phyloP scores from a whole-genome alignment of 2,888 invertebrate genomes.

The Operophtera brumata region DNA sequence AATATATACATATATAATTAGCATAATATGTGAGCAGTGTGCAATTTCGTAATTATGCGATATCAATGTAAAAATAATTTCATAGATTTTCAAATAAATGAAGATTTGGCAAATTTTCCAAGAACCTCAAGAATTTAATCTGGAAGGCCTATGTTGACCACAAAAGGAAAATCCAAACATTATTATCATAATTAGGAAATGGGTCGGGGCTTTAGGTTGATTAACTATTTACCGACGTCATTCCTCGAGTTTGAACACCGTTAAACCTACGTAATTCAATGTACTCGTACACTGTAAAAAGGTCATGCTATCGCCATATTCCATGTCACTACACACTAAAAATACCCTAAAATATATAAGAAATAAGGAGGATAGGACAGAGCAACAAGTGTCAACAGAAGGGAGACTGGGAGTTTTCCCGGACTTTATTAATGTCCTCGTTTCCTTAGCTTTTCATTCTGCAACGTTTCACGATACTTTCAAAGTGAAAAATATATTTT shows the following conservation, averaged over 20 bases:
- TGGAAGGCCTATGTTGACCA: neutral
- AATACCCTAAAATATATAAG: conserved; percentile 31
- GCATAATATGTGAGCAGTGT: no score
- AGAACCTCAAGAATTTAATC: neutral
- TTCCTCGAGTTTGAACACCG: neutral
- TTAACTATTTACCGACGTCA: neutral
- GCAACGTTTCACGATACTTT: conserved; percentile 32
- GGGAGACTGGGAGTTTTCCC: conserved; percentile 41
- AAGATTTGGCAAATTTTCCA: no score
- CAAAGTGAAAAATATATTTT: conserved; percentile 31
- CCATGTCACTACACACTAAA: conserved; percentile 14
- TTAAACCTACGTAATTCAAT: neutral
- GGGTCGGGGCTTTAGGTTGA: neutral
- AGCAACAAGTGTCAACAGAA: conserved; percentile 64
- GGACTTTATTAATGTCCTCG: conserved; percentile 49
- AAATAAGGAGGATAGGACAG: conserved; percentile 39
- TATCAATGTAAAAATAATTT: no score
- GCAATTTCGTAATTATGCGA: no score
- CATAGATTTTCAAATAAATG: no score
- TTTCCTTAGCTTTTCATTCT: conserved; percentile 39
- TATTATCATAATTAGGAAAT: neutral
- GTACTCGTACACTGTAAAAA: neutral
- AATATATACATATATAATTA: no score
- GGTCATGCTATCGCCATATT: conserved; percentile 14
- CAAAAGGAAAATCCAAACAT: neutral